phyloP scores from a whole-genome alignment of 2,113 vertebrate species.

The Brachyistius frenatus region DNA sequence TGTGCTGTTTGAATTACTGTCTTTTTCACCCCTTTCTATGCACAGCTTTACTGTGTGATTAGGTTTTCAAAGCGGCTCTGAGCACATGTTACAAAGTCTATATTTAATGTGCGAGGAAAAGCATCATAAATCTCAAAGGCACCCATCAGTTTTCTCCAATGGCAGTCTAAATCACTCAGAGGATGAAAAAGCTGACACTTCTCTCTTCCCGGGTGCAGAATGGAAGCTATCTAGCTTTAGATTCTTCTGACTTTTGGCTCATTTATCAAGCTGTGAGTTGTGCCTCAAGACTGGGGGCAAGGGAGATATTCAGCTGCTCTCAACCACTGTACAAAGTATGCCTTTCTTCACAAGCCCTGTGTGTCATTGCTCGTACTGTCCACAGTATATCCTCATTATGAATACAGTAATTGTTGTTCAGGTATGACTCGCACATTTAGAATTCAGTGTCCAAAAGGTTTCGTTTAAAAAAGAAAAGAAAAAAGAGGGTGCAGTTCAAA shows the following conservation, averaged over 20 bases:
- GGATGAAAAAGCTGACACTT: constrained; percentile 79
- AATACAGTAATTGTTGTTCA: neutral
- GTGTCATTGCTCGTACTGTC: neutral
- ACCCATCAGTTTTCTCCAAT: constrained; percentile 79
- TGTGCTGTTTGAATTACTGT: neutral
- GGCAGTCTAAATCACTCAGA: constrained; percentile 79
- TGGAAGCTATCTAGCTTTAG: constrained; percentile 77
- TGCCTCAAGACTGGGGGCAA: constrained; percentile 55
- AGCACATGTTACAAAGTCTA: constrained; percentile 76
- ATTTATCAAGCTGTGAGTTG: constrained; percentile 74
- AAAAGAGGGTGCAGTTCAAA: neutral
- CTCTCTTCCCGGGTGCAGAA: constrained; percentile 72
- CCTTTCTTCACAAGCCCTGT: constrained; percentile 19
- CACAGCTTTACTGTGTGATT: constrained; percentile 63
- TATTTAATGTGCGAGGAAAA: constrained; percentile 78
- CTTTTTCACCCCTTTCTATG: constrained; percentile 39
- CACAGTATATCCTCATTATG: constrained; percentile 10
- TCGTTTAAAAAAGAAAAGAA: neutral
- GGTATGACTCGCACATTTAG: constrained; percentile 5
- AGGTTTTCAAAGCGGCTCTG: constrained; percentile 71
- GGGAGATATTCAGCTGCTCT: constrained; percentile 57
- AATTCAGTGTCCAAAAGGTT: neutral
- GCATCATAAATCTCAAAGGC: constrained; percentile 78
- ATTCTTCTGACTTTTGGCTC: constrained; percentile 73
- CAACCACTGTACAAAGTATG: constrained; percentile 24